These are phyloP conservation scores for Ernsta delagoae DNA, from an alignment of 2,888 invertebrate species.

Conservation along the genomic window DNA sequence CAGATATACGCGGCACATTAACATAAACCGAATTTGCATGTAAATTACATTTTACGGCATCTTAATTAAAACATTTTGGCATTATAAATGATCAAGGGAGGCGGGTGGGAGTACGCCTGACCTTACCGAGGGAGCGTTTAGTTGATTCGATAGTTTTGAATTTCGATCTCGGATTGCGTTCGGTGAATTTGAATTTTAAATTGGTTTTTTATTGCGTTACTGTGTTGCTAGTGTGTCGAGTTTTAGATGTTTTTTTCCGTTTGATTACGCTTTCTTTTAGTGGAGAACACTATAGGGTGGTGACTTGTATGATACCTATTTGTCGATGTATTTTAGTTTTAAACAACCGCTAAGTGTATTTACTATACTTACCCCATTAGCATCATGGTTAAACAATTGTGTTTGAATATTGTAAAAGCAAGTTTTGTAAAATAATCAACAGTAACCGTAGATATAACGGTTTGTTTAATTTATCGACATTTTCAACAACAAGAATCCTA, in stretches of 20 bases:
- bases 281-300: background rate
- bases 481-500: too few relatives aligned
- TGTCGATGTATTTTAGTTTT: too few relatives aligned
- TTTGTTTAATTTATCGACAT: too few relatives aligned
- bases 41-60: conserved; percentile 86
- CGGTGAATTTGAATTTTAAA: conserved; percentile 36
- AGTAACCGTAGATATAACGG: too few relatives aligned
- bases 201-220: conserved; percentile 41
- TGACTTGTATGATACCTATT: too few relatives aligned
- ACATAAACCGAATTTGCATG: conserved; percentile 86
- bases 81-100: conserved; percentile 85
- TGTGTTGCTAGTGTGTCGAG: conserved; percentile 30
- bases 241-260: conserved; percentile 26
- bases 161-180: conserved; percentile 40
- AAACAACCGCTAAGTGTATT: too few relatives aligned
- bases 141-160: conserved; percentile 73
- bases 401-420: too few relatives aligned
- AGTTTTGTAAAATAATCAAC: too few relatives aligned
- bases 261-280: conserved; percentile 36
- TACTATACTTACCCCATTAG: too few relatives aligned
- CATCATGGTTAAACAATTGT: too few relatives aligned
- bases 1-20: conserved; percentile 85
- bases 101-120: conserved; percentile 69
- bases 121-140: conserved; percentile 57
- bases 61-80: conserved; percentile 86